A percentile compares a stretch with the other conserved stretches of the same genome.
These are phyloP conservation scores for Odontothrips loti DNA, from an alignment of 2,888 invertebrate species.

Conservation along the genomic window DNA sequence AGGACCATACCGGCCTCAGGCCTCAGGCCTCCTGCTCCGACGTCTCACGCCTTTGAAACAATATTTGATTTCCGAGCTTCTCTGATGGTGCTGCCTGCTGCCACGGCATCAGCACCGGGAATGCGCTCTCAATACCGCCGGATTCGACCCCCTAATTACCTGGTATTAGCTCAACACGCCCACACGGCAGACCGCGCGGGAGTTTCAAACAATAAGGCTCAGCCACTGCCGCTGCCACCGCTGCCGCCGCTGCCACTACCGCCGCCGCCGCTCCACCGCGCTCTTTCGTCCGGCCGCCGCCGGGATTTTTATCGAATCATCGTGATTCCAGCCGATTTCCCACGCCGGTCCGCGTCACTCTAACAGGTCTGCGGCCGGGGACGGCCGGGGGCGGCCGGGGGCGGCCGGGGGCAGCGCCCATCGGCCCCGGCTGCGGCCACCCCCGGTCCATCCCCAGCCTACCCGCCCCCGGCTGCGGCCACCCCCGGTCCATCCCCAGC, in stretches of 20 bases:
- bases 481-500: neutral
- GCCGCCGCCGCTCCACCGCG: neutral
- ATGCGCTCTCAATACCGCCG: neutral
- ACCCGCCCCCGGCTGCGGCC: neutral
- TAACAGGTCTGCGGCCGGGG: conserved; percentile 6
- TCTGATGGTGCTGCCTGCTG: neutral
- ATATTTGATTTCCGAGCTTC: neutral
- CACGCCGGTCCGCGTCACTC: conserved; percentile 33
- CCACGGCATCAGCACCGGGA: neutral
- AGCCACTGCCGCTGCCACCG: neutral
- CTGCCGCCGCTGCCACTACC: no score
- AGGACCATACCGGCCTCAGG: neutral
- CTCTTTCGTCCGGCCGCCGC: neutral
- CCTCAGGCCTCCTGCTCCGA: neutral
- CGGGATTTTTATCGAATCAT: conserved; percentile 16
- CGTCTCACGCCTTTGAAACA: neutral
- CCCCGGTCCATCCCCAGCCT: neutral
- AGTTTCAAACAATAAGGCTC: conserved; percentile 1
- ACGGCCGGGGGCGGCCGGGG: neutral
- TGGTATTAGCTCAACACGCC: conserved; percentile 9
- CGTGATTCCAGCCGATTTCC: conserved; percentile 28
- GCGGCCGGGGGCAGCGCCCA: neutral
- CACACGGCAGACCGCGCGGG: neutral
- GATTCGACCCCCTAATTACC: neutral
- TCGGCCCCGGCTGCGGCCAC: no score